Evolutionary conservation across 2,797 vertebrate genomes (phyloP), one percentile per base, ranked within the genome.

Genomic region (Steatocranus sp.): DNA sequence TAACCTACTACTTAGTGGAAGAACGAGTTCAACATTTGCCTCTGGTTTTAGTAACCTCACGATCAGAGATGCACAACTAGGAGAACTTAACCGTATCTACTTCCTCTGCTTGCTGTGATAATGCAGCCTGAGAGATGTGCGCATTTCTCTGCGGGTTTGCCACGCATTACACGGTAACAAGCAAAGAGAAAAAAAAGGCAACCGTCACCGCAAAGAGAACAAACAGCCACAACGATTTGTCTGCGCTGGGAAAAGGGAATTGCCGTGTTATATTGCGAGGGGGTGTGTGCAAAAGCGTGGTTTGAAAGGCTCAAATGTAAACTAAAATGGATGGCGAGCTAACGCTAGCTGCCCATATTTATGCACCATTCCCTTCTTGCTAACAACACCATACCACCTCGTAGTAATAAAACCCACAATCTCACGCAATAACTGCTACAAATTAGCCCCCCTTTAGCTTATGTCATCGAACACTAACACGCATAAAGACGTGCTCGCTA

Each of bases 281-380:
- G 76, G 87, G 90, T 81, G 83, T 81, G 86, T 81, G 76, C 76
- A 41, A 68, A 61, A 86, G 77, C 90, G 84, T 90, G 90, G 38
- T 81, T 76, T 20, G 63, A 81, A 85, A 83, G 27, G 49, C 78
- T 38, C 20, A n/a, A 49, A 77, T 63, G 34, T 70, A 7, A 78
- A 78, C 32, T 66, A 85, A 90, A 89, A 92, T 82, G 83, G 83
- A 83, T 30, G 86, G 58, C 34, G 27, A 73, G 84, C 79, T 34
- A 68, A 73, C 50, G 83, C 27, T 70, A 78, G 76, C 78, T 53
- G 48, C 23, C 7, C 4, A 7, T 20, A 14, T 20, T 30, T 18
- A 12, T 32, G 12, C 15, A 5, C 2, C 20, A 8, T 6, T 30
- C 11, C 32, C n/a, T 48, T 15, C 8, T 34, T 17, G 76, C 75